A percentile compares a stretch with the other conserved stretches of the same genome.
phyloP scores from a whole-genome alignment of 1,140 invertebrate species.

The Trachymyrmex cornetzi region DNA sequence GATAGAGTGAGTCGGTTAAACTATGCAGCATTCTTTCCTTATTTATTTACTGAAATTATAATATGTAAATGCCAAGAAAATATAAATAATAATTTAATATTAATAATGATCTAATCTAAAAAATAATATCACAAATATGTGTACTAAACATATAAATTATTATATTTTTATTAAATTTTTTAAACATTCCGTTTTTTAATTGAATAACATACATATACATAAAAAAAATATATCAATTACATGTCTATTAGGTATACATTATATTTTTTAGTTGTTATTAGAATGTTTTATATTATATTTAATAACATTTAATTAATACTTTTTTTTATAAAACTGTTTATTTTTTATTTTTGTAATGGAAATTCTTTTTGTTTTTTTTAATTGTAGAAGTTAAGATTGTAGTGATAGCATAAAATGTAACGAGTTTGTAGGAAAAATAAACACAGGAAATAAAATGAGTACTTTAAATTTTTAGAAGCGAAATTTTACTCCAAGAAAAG shows the following conservation, averaged over 20 bases:
- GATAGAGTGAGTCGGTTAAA: background rate
- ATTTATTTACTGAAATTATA: background rate
- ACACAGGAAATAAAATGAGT: background rate
- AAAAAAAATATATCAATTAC: background rate
- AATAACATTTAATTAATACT: background rate
- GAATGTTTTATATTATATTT: background rate
- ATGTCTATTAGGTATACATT: background rate
- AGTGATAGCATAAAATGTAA: too few species aligned
- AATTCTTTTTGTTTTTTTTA: background rate
- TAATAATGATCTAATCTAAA: background rate
- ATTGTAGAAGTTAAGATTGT: background rate
- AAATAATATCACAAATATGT: background rate
- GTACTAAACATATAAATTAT: background rate
- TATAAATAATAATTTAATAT: constrained; percentile 6
- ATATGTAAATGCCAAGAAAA: background rate
- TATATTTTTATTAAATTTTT: background rate
- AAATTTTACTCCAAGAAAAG: too few species aligned
- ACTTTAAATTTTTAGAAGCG: too few species aligned
- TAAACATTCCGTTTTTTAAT: background rate
- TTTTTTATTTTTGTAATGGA: background rate
- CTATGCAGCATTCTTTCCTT: background rate
- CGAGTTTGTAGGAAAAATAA: background rate
- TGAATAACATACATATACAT: background rate
- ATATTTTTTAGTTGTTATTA: background rate
- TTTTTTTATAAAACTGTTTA: background rate